These are phyloP conservation scores for Junonia oenone DNA, from an alignment of 2,888 invertebrate species.

Conservation along the genomic window DNA sequence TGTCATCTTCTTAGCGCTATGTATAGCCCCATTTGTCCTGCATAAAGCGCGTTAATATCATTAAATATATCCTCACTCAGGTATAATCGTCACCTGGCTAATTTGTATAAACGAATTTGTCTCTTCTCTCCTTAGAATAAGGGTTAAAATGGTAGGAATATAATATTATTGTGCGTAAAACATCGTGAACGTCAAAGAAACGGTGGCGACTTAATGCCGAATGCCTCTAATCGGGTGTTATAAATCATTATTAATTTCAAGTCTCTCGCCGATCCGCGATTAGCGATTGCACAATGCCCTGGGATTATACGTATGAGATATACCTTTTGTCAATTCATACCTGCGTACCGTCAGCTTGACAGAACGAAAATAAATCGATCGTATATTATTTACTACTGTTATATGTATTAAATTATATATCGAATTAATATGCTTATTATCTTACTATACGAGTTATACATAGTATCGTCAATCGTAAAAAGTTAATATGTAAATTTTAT, in stretches of 20 bases:
- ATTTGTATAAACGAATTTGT: conserved; percentile 9
- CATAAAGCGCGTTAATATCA: conserved; percentile 27
- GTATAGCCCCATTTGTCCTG: conserved; percentile 28
- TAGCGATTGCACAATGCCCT: conserved; percentile 74
- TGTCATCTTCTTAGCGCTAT: conserved; percentile 22
- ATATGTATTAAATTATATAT: background rate
- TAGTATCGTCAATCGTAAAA: no score
- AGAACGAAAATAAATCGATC: background rate
- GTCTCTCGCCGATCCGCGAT: conserved; percentile 69
- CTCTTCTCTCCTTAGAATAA: conserved; percentile 19
- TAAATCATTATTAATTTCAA: conserved; percentile 78
- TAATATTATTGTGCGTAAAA: conserved; percentile 19
- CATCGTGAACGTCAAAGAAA: conserved; percentile 39
- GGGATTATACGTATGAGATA: conserved; percentile 72
- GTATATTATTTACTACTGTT: background rate
- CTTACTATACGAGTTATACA: background rate
- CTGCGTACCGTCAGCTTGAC: conserved; percentile 50
- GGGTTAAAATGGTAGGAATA: conserved; percentile 5
- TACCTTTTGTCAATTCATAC: conserved; percentile 76
- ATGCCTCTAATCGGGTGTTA: conserved; percentile 70
- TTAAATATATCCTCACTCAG: conserved; percentile 17
- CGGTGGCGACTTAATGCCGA: conserved; percentile 54
- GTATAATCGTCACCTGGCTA: conserved; percentile 19
- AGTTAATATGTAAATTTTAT: background rate
- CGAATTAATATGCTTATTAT: background rate